Evolutionary conservation across 1,140 invertebrate genomes (phyloP), one percentile per base, ranked within the genome.

Genomic region (Stenopsyche tienmushanensis): DNA sequence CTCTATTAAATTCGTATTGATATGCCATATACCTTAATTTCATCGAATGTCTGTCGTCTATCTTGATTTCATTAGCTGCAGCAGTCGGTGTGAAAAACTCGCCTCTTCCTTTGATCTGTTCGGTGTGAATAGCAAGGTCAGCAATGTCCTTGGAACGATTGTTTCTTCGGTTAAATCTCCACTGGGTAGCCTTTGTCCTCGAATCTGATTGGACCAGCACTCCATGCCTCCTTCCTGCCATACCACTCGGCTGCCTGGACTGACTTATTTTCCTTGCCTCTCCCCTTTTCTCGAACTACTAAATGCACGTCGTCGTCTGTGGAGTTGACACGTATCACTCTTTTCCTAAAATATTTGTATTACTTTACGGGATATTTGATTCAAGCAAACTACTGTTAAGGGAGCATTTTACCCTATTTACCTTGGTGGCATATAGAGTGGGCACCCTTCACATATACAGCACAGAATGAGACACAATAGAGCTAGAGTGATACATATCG

Each of bases 401-500:
- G 17, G 20, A 58, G 57, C 21, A 13, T 57, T 34, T 24, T 29
- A 53, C 39, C 47, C n/a, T 42, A 76, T 71, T 83, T 80, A 84
- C 83, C 85, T 84, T n/a, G 88, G 85, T 49, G 86, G 85, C 78
- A 88, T 87, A 70, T 92, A 92, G 53, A 91, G 83, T 1, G 90
- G 90, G 78, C 92, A 93, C 67, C 87, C 86, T 69, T 88, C 85
- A 73, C 90, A 92, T 57, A 91, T 86, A 72, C 90, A 93, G 75
- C 91, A 93, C 20, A 89, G 80, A 53, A 92, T 85, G 29, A 92
- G 75, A 24, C 86, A 82, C 39, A 91, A 75, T 29, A 91, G 83
- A n/a, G 88, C 85, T 15, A 91, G 62, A 0, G 90, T 82, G 47
- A 92, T 82, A 26, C 92, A 73, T 8, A 92, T 78, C 42, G 89